A percentile compares a stretch with the other conserved stretches of the same genome.
phyloP scores from a whole-genome alignment of 2,888 invertebrate species.

The Drosophila ezoana region DNA sequence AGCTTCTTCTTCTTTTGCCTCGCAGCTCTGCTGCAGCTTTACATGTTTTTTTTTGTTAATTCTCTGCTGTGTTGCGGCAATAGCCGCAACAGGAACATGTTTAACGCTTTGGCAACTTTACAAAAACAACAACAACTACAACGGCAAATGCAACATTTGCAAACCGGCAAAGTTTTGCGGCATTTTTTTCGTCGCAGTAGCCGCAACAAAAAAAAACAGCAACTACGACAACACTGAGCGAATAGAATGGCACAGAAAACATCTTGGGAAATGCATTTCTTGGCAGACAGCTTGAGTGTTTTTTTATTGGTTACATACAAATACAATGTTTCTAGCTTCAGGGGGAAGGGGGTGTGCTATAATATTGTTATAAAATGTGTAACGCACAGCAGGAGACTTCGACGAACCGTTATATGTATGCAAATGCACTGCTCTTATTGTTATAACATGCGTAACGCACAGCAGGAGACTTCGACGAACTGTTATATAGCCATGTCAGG shows the following conservation, averaged over 20 bases:
- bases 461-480: no score
- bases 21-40: neutral
- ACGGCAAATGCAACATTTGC: conserved; percentile 12
- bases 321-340: no score
- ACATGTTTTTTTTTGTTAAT: neutral
- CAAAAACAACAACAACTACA: conserved; percentile 6
- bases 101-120: conserved; percentile 12
- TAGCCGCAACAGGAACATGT: conserved; percentile 23
- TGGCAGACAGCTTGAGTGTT: neutral
- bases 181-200: conserved; percentile 5
- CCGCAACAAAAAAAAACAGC: conserved; percentile 2
- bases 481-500: no score
- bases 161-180: conserved; percentile 7
- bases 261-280: neutral
- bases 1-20: conserved; percentile 9
- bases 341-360: no score
- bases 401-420: no score
- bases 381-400: no score
- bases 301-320: no score
- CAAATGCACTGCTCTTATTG: no score
- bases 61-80: neutral
- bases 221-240: conserved; percentile 25
- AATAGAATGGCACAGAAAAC: neutral
- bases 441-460: no score
- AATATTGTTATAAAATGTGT: no score